phyloP scores from a whole-genome alignment of 2,113 vertebrate genomes.

The Centropus unirufus region DNA sequence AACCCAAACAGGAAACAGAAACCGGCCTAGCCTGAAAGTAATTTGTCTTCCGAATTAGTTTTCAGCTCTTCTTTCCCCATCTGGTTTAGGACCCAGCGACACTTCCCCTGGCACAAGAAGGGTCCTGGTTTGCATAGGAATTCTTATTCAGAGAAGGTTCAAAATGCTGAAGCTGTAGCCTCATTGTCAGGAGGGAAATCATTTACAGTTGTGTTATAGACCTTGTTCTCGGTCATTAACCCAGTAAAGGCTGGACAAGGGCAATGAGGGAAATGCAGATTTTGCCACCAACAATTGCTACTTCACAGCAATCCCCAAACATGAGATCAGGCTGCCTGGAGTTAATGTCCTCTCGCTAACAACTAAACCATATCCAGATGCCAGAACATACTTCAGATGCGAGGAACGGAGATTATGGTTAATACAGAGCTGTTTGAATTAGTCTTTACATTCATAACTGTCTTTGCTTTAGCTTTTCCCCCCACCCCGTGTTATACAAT shows the following conservation, averaged over 20 bases:
- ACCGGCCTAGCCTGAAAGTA: constrained; percentile 18
- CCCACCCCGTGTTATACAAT: neutral
- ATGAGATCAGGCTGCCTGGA: neutral
- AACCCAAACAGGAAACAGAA: neutral
- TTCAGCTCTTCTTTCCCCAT: neutral
- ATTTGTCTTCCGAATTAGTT: neutral
- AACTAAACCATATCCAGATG: constrained; percentile 13
- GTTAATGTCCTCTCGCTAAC: neutral
- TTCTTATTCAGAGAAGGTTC: neutral
- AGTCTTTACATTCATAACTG: neutral
- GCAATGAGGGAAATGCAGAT: neutral
- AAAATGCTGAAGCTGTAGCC: neutral
- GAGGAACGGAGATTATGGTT: constrained; percentile 2
- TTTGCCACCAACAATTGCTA: neutral
- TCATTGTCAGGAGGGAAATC: neutral
- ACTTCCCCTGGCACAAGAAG: neutral
- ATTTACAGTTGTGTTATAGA: neutral
- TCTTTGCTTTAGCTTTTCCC: neutral
- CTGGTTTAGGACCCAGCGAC: neutral
- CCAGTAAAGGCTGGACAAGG: neutral
- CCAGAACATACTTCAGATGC: neutral
- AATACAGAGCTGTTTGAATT: neutral
- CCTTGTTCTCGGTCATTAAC: neutral
- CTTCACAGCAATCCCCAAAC: neutral
- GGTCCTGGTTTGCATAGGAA: neutral